Evolutionary conservation across 2,888 invertebrate genomes (phyloP).

Genomic region (Drosophila fulvimacula): DNA sequence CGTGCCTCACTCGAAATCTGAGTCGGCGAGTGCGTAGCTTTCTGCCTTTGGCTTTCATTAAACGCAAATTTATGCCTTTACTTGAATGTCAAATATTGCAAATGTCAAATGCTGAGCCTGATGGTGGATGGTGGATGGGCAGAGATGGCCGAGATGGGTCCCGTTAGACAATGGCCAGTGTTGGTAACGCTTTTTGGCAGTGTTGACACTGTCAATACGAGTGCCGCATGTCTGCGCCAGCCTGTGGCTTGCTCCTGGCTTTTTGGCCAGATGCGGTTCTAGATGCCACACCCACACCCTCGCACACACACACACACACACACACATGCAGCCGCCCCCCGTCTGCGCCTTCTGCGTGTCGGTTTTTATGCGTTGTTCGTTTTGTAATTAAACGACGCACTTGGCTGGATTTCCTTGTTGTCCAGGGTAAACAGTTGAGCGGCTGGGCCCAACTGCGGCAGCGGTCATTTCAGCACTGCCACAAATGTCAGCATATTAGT

Average conservation of each 20-base stretch:
- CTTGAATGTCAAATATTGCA: slow-evolving; percentile 80
- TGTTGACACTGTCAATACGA: slow-evolving; percentile 29
- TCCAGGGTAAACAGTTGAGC: slow-evolving; percentile 46
- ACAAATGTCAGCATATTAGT: slow-evolving; percentile 32
- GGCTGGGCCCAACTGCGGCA: slow-evolving; percentile 29
- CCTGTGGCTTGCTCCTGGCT: slow-evolving; percentile 27
- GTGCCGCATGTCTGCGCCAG: slow-evolving; percentile 45
- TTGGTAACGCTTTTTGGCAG: slow-evolving; percentile 20
- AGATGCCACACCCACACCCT: slow-evolving; percentile 16
- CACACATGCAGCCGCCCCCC: slow-evolving; percentile 1
- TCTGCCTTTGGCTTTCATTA: slow-evolving; percentile 73
- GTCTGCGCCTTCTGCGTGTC: slow-evolving; percentile 26
- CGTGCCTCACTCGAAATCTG: slow-evolving; percentile 33
- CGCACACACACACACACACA: not conserved
- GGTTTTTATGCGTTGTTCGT: slow-evolving; percentile 81
- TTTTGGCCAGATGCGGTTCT: slow-evolving; percentile 35
- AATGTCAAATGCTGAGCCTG: slow-evolving; percentile 69
- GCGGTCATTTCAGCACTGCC: slow-evolving; percentile 40
- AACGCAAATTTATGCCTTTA: slow-evolving; percentile 80
- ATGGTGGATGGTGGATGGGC: not conserved
- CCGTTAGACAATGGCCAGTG: slow-evolving; percentile 49
- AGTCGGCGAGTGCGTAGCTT: slow-evolving; percentile 18
- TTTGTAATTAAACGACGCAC: slow-evolving; percentile 81
- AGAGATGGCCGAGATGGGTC: slow-evolving; percentile 26
- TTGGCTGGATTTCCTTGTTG: slow-evolving; percentile 62